Conservation (phyloP, 2,113 vertebrate genomes). For the Choloepus hoffmanni region DNA sequence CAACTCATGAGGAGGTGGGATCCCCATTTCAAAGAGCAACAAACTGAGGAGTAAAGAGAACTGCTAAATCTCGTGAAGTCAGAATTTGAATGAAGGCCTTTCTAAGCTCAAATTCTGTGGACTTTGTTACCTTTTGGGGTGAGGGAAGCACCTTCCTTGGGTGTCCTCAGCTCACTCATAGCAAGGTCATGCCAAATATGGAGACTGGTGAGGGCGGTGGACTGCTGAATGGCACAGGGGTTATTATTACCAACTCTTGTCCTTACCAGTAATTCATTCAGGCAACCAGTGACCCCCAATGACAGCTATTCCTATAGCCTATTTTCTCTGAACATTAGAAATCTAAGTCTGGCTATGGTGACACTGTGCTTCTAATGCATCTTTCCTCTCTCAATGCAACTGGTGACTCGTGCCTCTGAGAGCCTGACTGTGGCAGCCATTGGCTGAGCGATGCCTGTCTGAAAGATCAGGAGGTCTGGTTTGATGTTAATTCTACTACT, state of each 20-base stretch:
- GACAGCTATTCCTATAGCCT: background rate
- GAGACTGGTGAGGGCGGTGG: accelerated
- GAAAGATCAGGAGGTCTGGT: background rate
- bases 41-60: background rate
- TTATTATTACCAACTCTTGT: background rate
- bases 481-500: background rate
- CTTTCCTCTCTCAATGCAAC: too few species aligned
- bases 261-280: background rate
- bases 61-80: too few species aligned
- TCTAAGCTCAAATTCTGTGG: background rate
- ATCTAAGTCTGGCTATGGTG: background rate
- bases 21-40: background rate
- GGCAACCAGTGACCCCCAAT: background rate
- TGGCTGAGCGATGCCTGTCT: background rate
- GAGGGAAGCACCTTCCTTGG: background rate
- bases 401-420: background rate
- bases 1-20: too few species aligned
- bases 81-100: background rate
- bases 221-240: background rate
- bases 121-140: background rate
- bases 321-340: too few species aligned
- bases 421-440: background rate
- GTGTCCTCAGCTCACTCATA: background rate
- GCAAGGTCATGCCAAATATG: background rate
- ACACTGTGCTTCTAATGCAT: background rate